A percentile compares a stretch with the other conserved stretches of the same genome.
Evolutionary conservation across 1,140 invertebrate genomes (phyloP).

Genomic region (Tetramorium alpestre): DNA sequence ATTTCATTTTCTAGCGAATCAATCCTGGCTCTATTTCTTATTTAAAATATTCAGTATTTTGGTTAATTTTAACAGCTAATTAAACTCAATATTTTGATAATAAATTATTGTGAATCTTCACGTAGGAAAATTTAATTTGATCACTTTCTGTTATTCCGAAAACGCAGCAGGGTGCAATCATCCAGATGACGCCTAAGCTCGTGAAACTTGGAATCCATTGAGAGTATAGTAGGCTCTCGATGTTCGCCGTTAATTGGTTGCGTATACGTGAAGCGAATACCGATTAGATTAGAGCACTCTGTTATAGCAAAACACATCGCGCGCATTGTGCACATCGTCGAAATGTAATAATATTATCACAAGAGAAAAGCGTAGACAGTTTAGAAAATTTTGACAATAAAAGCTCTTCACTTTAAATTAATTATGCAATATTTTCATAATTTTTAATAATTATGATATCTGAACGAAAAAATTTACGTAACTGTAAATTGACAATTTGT

Average conservation of each 20-base stretch:
- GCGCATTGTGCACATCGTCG: not conserved
- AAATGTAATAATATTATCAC: not conserved
- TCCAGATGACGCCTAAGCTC: conserved; percentile 1
- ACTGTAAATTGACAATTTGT: not conserved
- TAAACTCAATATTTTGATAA: conserved; percentile 27
- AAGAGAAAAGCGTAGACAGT: not conserved
- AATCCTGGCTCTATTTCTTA: not conserved
- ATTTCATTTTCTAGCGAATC: not conserved
- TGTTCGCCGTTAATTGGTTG: conserved; percentile 39
- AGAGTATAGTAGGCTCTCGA: conserved; percentile 22
- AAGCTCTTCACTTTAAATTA: not conserved
- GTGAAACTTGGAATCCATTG: conserved; percentile 37
- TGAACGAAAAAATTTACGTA: not conserved
- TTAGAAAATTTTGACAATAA: not conserved
- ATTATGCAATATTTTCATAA: not conserved
- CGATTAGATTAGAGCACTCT: conserved; percentile 30
- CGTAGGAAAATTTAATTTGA: not conserved
- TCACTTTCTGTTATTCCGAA: not conserved
- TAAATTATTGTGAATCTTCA: not conserved
- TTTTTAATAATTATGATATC: not conserved
- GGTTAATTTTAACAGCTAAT: not conserved
- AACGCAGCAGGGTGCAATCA: not conserved
- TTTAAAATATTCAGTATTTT: not conserved
- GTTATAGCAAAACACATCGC: not conserved
- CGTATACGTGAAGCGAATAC: conserved; percentile 43